Evolutionary conservation across 2,797 vertebrate species (phyloP), one percentile per base, ranked within the genome.

Genomic region (Anniella stebbinsi): DNA sequence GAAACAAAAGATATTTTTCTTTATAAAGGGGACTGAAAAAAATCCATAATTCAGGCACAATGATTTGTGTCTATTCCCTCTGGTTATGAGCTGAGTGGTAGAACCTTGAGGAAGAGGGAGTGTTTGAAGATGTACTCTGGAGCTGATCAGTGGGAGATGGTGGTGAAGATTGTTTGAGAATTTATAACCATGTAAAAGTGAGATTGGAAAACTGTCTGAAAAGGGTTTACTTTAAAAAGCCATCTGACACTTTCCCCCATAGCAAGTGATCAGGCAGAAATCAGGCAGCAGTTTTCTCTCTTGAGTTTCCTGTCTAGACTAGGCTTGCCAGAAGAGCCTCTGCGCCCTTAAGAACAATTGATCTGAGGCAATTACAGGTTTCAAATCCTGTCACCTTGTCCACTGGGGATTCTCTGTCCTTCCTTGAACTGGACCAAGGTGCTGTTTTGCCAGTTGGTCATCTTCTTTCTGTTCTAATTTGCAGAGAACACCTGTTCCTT

Each of bases 401-500:
- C 10, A 73, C 72, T 9, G 9, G 36, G 3, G 2, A 75, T 93
- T 91, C 82, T 73, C 17, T 90, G 57, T 91, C 92, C 88, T 1
- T 91, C 51, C 80, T 91, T 36, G 4, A 67, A 57, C 1, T 6
- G 36, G 84, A 93, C 38, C 89, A 88, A 92, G 85, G n/a, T 76
- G n/a, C 91, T 92, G 78, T 85, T 94, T 89, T 87, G 85, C 84
- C 69, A 67, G 0, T 93, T 91, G 73, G 78, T 93, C 23, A 21
- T 63, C 60, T 63, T 97, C 93, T 41, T 78, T 94, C 83, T 67
- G 4, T 81, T 92, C 92, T 94, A 30, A 93, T 96, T 95, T 97
- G 92, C 93, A 94, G 88, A 89, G 87, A 93, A 95, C 97, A 96
- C 96, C 96, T 96, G 96, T 95, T 96, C 94, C 87, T 93, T 96